Conservation (phyloP, 2,113 vertebrate species). For the Rhea pennata region DNA sequence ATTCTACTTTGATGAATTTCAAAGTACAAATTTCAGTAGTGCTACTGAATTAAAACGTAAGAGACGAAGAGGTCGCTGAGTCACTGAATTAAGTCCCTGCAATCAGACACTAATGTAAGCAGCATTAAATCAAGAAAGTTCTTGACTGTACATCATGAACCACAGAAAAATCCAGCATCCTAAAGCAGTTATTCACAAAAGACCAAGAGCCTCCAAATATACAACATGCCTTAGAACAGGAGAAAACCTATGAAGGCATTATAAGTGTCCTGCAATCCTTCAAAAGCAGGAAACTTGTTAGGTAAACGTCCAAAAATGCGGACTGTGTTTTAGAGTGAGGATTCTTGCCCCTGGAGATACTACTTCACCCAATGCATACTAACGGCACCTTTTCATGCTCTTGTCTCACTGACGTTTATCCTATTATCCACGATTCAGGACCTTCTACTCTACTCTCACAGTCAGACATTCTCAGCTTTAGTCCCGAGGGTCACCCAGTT, state of each 20-base stretch:
- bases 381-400: neutral
- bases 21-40: neutral
- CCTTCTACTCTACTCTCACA: neutral
- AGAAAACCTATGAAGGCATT: neutral
- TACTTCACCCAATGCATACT: neutral
- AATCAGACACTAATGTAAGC: neutral
- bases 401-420: neutral
- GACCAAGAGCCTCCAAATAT: neutral
- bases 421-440: neutral
- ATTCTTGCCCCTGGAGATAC: neutral
- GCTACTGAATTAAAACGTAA: neutral
- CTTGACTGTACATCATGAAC: neutral
- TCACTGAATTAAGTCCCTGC: neutral
- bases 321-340: neutral
- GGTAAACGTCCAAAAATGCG: neutral
- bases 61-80: neutral
- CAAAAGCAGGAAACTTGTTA: neutral
- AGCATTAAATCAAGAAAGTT: neutral
- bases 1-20: neutral
- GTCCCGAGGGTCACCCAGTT: neutral
- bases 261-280: neutral
- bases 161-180: neutral
- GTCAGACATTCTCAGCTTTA: neutral
- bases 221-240: neutral
- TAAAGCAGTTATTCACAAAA: neutral